phyloP scores from a whole-genome alignment of 2,113 vertebrate genomes.

The Centropus unirufus region DNA sequence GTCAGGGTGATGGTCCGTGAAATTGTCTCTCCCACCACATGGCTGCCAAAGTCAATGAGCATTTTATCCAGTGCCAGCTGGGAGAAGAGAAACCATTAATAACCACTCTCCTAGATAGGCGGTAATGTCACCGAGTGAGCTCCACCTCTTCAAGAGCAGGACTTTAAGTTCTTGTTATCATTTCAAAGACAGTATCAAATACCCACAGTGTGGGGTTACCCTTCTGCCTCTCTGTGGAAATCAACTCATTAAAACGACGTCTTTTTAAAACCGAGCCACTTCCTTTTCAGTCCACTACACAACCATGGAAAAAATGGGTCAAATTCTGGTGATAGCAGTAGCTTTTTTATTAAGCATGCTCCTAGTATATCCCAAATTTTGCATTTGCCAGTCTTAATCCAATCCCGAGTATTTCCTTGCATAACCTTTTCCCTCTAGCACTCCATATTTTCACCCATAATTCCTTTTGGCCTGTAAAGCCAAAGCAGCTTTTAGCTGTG shows the following conservation, averaged over 20 bases:
- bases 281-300: not conserved
- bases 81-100: constrained; percentile 36
- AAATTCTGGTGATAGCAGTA: not conserved
- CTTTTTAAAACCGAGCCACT: not conserved
- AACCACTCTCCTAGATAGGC: constrained; percentile 28
- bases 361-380: too few relatives aligned
- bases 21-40: constrained; percentile 88
- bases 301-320: not conserved
- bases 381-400: not conserved
- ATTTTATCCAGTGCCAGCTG: constrained; percentile 89
- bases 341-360: too few relatives aligned
- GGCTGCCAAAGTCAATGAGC: constrained; percentile 88
- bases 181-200: not conserved
- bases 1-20: constrained; percentile 84
- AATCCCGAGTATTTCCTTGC: not conserved
- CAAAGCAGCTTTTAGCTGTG: not conserved
- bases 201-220: not conserved
- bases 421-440: not conserved
- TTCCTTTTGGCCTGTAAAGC: not conserved
- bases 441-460: not conserved
- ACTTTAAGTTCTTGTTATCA: not conserved
- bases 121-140: not conserved
- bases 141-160: not conserved
- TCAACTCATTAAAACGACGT: not conserved
- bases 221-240: not conserved